phyloP scores from a whole-genome alignment of 1,140 invertebrate species.

The Phthorimaea operculella region DNA sequence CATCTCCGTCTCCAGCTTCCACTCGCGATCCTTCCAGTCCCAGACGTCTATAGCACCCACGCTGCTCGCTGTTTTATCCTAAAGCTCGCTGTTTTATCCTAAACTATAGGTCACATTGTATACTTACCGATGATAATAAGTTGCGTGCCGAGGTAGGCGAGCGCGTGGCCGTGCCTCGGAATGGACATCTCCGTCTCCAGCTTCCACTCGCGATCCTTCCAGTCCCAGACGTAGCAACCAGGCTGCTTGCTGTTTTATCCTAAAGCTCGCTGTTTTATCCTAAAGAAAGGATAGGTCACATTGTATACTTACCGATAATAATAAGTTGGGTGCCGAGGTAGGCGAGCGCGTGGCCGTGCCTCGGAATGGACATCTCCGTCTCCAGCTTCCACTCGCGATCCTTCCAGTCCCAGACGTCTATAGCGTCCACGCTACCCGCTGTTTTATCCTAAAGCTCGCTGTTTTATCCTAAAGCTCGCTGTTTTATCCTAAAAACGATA shows the following conservation, averaged over 20 bases:
- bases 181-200: slow-evolving; percentile 68
- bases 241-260: slow-evolving; percentile 68
- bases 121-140: slow-evolving; percentile 67
- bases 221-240: slow-evolving; percentile 68
- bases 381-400: slow-evolving; percentile 63
- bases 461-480: no score
- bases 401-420: slow-evolving; percentile 70
- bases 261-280: slow-evolving; percentile 60
- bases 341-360: slow-evolving; percentile 70
- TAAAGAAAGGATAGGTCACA: no score
- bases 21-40: slow-evolving; percentile 63
- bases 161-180: slow-evolving; percentile 71
- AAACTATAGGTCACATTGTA: no score
- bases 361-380: slow-evolving; percentile 69
- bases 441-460: no score
- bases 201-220: slow-evolving; percentile 63
- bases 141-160: slow-evolving; percentile 70
- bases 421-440: slow-evolving; percentile 67
- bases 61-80: slow-evolving; percentile 68
- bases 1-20: slow-evolving; percentile 69
- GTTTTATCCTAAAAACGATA: slow-evolving; percentile 66
- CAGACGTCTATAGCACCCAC: slow-evolving; percentile 69
- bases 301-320: no score
- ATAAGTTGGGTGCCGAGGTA: slow-evolving; percentile 71
- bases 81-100: no score